Evolutionary conservation across 2,113 vertebrate species (phyloP).

Genomic region (Myotis lucifugus): DNA sequence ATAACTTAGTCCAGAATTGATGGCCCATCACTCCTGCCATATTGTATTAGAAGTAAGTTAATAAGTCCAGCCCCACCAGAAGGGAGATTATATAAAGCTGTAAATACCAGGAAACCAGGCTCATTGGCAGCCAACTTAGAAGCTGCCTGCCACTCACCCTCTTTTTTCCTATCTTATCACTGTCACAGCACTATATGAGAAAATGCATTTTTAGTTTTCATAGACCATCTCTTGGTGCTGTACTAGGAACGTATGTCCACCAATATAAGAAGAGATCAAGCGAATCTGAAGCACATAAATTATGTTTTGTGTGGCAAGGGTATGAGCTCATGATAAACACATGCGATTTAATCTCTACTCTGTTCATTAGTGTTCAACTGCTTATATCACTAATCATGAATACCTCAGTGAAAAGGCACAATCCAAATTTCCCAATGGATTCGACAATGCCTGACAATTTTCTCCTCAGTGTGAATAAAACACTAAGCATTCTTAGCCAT

Average conservation of each 20-base stretch:
- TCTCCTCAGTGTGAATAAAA: neutral
- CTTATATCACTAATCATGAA: neutral
- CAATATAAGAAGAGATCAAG: neutral
- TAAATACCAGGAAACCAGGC: neutral
- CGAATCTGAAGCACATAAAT: neutral
- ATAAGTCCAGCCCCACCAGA: neutral
- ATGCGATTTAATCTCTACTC: neutral
- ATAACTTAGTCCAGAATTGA: neutral
- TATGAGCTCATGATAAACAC: neutral
- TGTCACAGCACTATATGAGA: neutral
- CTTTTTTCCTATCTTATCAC: neutral
- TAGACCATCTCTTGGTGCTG: neutral
- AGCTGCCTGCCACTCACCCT: neutral
- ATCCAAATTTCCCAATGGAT: neutral
- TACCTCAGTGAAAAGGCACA: neutral
- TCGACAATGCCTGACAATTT: neutral
- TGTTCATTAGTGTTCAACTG: constrained; percentile 23
- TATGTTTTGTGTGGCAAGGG: neutral
- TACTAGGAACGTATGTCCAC: neutral
- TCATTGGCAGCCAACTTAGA: neutral
- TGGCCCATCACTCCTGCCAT: neutral
- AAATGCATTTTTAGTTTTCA: neutral
- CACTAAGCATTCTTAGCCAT: neutral
- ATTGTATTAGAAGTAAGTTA: neutral
- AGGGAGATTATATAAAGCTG: neutral